These are phyloP conservation scores for Acanthisitta chloris DNA, from an alignment of 2,113 vertebrate species.

Conservation along the genomic window DNA sequence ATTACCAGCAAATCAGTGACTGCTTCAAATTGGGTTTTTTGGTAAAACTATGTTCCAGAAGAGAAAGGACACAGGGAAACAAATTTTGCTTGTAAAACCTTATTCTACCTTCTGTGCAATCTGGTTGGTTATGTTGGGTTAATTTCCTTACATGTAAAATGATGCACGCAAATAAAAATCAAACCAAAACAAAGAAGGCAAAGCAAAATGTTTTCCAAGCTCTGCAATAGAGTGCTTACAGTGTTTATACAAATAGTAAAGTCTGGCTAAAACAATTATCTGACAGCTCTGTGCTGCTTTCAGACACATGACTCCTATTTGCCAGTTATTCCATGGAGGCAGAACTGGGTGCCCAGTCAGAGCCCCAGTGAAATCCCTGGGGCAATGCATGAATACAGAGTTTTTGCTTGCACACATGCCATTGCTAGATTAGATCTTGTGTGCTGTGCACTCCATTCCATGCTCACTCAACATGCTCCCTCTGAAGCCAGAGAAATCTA, in stretches of 20 bases:
- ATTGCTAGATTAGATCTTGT: constrained; percentile 11
- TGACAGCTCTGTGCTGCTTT: constrained; percentile 12
- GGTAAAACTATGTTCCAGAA: not conserved
- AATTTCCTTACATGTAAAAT: not conserved
- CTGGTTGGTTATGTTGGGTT: not conserved
- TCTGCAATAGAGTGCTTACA: constrained; percentile 13
- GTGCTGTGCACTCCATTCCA: not conserved
- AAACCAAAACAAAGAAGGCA: constrained; percentile 31
- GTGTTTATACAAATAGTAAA: constrained; percentile 51
- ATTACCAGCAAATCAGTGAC: not conserved
- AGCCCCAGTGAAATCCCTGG: not conserved
- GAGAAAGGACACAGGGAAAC: not conserved
- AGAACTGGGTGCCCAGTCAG: constrained; percentile 20
- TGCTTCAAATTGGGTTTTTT: not conserved
- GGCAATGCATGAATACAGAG: not conserved
- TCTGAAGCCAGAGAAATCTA: not conserved
- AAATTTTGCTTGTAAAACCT: not conserved
- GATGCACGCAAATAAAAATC: constrained; percentile 43
- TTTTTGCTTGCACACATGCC: constrained; percentile 8
- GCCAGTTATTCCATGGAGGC: not conserved
- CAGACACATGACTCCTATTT: constrained; percentile 18
- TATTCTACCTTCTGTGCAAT: not conserved
- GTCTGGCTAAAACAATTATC: constrained; percentile 43
- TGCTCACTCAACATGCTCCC: not conserved
- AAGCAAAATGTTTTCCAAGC: constrained; percentile 42